A percentile compares a stretch with the other conserved stretches of the same genome.
Evolutionary conservation across 1,140 invertebrate genomes (phyloP).

Genomic region (Leptoteleia sp.): DNA sequence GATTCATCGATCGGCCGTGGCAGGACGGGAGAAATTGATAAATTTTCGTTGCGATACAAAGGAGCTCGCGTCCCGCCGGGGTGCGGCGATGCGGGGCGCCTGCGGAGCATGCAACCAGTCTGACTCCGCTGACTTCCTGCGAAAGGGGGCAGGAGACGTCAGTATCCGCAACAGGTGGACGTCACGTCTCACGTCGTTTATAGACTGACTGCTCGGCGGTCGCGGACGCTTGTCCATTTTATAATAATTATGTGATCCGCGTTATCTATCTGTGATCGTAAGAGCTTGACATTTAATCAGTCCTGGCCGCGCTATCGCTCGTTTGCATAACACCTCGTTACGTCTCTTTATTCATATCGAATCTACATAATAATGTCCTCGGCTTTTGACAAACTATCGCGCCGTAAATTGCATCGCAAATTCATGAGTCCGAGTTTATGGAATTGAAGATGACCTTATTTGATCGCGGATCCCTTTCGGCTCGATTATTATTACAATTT

Average conservation of each 20-base stretch:
- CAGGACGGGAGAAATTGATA: neutral
- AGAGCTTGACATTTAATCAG: slow-evolving; percentile 54
- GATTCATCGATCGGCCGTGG: neutral
- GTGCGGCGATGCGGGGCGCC: slow-evolving; percentile 14
- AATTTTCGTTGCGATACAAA: slow-evolving; percentile 7
- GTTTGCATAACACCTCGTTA: slow-evolving; percentile 39
- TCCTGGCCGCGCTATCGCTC: slow-evolving; percentile 9
- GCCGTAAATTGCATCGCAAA: slow-evolving; percentile 28
- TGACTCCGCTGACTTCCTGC: slow-evolving; percentile 48
- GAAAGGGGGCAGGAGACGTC: slow-evolving; percentile 64
- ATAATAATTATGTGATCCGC: slow-evolving; percentile 70
- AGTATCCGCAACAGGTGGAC: slow-evolving; percentile 76
- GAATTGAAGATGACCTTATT: slow-evolving; percentile 8
- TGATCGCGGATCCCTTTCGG: slow-evolving; percentile 1
- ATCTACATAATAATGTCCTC: slow-evolving; percentile 51
- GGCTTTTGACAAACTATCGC: slow-evolving; percentile 47
- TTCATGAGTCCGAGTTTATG: slow-evolving; percentile 4
- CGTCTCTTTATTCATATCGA: slow-evolving; percentile 46
- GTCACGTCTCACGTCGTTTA: slow-evolving; percentile 70
- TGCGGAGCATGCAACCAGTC: slow-evolving; percentile 14
- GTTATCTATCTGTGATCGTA: slow-evolving; percentile 53
- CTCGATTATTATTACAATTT: too few species aligned
- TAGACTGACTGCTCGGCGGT: slow-evolving; percentile 48
- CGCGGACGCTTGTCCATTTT: slow-evolving; percentile 63
- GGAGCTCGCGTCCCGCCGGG: neutral